Conservation (phyloP, 2,888 invertebrate genomes). For the Idaea aversata region DNA sequence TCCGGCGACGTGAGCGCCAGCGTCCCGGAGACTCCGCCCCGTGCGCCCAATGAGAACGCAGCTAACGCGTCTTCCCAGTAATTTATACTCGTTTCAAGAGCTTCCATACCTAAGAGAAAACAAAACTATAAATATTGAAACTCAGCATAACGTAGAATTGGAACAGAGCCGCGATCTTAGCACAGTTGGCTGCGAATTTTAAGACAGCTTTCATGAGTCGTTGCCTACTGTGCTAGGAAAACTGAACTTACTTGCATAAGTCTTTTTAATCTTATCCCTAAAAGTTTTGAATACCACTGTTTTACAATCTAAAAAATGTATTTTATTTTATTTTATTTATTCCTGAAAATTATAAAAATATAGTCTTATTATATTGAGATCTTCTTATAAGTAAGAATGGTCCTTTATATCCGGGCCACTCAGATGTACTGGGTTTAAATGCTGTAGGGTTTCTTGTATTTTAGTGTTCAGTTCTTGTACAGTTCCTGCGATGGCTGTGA, state of each 20-base stretch:
- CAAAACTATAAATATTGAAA: neutral
- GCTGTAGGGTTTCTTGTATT: conserved; percentile 55
- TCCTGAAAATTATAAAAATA: conserved; percentile 11
- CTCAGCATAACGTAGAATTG: neutral
- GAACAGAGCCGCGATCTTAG: neutral
- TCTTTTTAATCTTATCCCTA: conserved; percentile 6
- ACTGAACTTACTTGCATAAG: neutral
- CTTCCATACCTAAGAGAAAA: conserved; percentile 88
- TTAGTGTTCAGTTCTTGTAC: conserved; percentile 61
- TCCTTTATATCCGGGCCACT: conserved; percentile 47
- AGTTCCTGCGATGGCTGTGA: conserved; percentile 55
- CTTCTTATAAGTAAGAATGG: conserved; percentile 38
- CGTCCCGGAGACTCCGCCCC: conserved; percentile 76
- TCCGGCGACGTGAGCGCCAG: conserved; percentile 89
- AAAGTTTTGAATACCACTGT: conserved; percentile 28
- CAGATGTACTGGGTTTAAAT: conserved; percentile 41
- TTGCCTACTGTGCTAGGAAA: neutral
- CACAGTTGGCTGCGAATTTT: neutral
- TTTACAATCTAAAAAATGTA: neutral
- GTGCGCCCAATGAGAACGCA: conserved; percentile 84
- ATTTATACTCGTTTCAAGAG: conserved; percentile 93
- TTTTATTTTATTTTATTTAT: neutral
- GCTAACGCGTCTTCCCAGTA: conserved; percentile 97
- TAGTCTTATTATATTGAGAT: conserved; percentile 7
- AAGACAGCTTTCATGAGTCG: neutral